These are phyloP conservation scores for Calliphora vomitoria DNA, from an alignment of 2,888 invertebrate genomes.

Conservation along the genomic window DNA sequence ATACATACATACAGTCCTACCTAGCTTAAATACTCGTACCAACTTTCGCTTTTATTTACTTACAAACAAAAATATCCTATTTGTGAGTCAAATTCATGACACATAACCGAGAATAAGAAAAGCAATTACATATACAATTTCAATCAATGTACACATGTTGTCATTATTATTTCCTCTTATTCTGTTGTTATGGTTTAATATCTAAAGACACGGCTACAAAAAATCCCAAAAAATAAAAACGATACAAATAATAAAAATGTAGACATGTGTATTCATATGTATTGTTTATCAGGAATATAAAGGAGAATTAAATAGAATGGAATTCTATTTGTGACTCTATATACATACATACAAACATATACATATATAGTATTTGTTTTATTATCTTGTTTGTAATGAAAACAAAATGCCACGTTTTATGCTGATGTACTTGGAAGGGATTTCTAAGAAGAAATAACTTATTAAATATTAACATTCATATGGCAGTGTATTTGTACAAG, in stretches of 20 bases:
- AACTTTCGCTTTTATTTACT: no score
- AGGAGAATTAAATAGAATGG: neutral
- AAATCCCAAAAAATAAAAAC: neutral
- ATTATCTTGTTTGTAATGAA: constrained; percentile 21
- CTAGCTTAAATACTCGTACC: no score
- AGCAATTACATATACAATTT: constrained; percentile 17
- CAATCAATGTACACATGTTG: constrained; percentile 32
- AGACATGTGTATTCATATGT: neutral
- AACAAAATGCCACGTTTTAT: constrained; percentile 15
- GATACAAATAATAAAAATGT: neutral
- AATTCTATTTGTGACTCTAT: neutral
- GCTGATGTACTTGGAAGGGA: neutral
- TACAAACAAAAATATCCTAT: no score
- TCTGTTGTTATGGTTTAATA: constrained; percentile 28
- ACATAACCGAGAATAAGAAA: neutral
- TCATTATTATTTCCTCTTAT: neutral
- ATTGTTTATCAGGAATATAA: neutral
- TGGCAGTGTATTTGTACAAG: neutral
- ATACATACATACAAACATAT: no score
- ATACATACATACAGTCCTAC: no score
- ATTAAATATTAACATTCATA: constrained; percentile 13
- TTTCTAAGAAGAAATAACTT: neutral
- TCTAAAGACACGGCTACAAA: neutral
- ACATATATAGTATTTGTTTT: neutral
- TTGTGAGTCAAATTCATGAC: no score